Evolutionary conservation across 2,888 invertebrate genomes (phyloP), one percentile per base, ranked within the genome.

Genomic region (Abrostola tripartita): DNA sequence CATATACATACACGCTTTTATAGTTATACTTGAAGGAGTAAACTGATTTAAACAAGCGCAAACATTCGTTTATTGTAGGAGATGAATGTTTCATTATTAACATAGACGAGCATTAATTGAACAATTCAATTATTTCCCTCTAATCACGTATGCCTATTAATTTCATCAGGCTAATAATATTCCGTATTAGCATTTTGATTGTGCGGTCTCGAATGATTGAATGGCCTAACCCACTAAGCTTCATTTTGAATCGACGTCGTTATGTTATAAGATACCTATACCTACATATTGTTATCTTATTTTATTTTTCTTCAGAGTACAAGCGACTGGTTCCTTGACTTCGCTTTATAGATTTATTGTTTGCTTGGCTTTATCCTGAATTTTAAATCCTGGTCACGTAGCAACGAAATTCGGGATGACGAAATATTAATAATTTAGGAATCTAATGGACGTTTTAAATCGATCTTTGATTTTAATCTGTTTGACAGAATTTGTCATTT

Each of bases 131-230:
- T 8, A n/a, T 42, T 7, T 11, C 10, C 10, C 10, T 12, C 38
- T 41, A 44, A 44, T 55, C 36, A 14, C 52, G 55, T 71, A 37
- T 64, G 54, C 61, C 49, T 44, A 50, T 58, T 56, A 59, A 47
- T 49, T 50, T 57, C 51, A 9, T 54, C 47, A 37, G 12, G 47
- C n/a, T 71, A 37, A 57, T 71, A 41, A 63, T 47, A 53, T 51
- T 54, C 24, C 5, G 14, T n/a, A 76, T 76, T 73, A 59, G 61
- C 73, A 73, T 73, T 76, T 73, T 65, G 59, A 64, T 61, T 52
- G 59, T 41, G 6, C n/a, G 40, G 58, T 58, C 37, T 11, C 10
- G 24, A 35, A 35, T 11, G 5, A 49, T 41, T 41, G 11, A 41
- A 41, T n/a, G 5, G 24, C n/a, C 5, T 41, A 41, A 41, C 8